These are phyloP conservation scores for Alosa alosa DNA, from an alignment of 2,113 vertebrate genomes.

Conservation along the genomic window DNA sequence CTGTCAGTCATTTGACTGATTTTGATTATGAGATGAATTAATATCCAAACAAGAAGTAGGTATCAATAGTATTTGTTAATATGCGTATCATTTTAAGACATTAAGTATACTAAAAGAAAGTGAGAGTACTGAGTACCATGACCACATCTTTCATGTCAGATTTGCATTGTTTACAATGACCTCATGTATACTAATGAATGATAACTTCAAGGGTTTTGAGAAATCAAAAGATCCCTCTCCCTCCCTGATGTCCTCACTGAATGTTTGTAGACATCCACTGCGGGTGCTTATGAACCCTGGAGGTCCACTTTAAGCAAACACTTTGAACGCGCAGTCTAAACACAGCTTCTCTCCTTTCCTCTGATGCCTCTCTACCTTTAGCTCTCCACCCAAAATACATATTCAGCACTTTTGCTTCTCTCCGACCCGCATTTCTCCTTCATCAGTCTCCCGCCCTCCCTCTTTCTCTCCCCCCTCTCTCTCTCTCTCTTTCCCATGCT, in stretches of 20 bases:
- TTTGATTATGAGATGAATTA: neutral
- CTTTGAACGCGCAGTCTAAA: constrained; percentile 6
- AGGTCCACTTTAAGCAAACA: constrained; percentile 12
- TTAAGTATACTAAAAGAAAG: too few species aligned
- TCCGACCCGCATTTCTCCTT: neutral
- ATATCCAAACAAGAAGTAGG: neutral
- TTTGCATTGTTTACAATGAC: neutral
- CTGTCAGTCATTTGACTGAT: neutral
- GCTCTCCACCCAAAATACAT: neutral
- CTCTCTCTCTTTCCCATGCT: constrained; percentile 23
- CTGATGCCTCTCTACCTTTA: neutral
- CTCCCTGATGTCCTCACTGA: neutral
- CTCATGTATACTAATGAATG: neutral
- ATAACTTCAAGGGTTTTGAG: neutral
- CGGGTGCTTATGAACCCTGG: neutral
- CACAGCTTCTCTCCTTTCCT: neutral
- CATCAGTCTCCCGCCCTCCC: neutral
- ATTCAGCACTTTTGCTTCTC: constrained; percentile 8
- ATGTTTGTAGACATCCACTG: neutral
- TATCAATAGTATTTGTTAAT: neutral
- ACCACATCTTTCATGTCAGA: neutral
- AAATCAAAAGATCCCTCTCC: neutral
- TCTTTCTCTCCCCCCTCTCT: neutral
- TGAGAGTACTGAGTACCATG: neutral
- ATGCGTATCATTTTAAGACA: too few species aligned